Evolutionary conservation across 2,113 vertebrate genomes (phyloP), one percentile per base, ranked within the genome.

Genomic region (Thryonomys swinderianus): DNA sequence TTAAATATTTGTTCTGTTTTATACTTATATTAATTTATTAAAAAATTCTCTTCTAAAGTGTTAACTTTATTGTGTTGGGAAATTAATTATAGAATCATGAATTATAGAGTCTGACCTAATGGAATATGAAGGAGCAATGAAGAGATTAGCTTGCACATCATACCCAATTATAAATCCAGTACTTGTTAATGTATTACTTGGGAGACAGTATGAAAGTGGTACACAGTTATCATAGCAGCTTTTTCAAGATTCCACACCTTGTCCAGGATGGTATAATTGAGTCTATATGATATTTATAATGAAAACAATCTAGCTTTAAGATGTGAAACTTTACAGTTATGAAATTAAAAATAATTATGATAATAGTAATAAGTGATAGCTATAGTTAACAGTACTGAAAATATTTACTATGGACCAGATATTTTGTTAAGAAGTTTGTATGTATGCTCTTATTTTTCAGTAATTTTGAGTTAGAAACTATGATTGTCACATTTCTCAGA

Each of bases 331-430:
- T 95, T 91, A 8, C n/a, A 62, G 55, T 66, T 67, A 79, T 53
- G 69, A 85, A 82, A 64, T 76, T 62, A 59, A 78, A 91, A 88
- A 79, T 73, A 90, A 84, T 84, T 32, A 83, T n/a, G 79, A 48
- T 89, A 67, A 66, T 18, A 73, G 11, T 85, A 73, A 79, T 76
- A 74, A 45, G 4, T 62, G 25, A 61, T 17, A 45, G 67, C 34
- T n/a, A 59, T 8, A 55, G 20, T 61, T 87, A 74, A 40, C 27
- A 80, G 69, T 86, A 59, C 84, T 37, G 71, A 62, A 13, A 82
- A 25, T 48, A 23, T 53, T 69, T 87, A 45, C n/a, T 76, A 4
- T 90, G 7, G 42, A 64, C 9, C 73, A 92, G 79, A 53, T 53
- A 80, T 42, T 89, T 86, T 95, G n/a, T 55, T 83, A 78, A 53